Percentiles rank a stretch among this genome's conserved stretches.
Evolutionary conservation across 2,113 vertebrate genomes (phyloP).

Genomic region (Excalfactoria chinensis): DNA sequence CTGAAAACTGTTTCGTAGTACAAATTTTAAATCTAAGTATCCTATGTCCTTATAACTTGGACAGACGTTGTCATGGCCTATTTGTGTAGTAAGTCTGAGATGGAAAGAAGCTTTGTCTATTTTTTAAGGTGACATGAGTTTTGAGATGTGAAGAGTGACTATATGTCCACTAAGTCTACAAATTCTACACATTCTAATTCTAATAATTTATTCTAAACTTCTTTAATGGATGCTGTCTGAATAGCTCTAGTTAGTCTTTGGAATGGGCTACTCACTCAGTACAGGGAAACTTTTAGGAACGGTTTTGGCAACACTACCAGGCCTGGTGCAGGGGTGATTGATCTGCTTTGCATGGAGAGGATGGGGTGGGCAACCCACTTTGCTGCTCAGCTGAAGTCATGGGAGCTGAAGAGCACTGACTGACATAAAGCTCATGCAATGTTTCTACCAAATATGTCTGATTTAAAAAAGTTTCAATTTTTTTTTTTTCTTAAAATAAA

Average conservation of each 20-base stretch:
- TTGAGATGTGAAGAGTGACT: background rate
- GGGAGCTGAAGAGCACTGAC: background rate
- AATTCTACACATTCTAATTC: no score
- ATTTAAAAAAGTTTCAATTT: background rate
- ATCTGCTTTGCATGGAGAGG: background rate
- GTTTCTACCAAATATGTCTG: background rate
- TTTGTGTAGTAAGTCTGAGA: background rate
- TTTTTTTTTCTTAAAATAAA: background rate
- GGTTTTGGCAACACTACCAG: background rate
- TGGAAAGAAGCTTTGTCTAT: background rate
- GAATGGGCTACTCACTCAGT: background rate
- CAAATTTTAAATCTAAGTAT: background rate
- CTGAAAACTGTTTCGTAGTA: background rate
- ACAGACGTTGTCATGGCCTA: background rate
- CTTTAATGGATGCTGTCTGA: background rate
- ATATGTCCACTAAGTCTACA: no score
- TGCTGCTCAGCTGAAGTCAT: rapidly evolving
- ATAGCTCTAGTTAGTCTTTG: background rate
- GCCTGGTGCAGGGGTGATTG: background rate
- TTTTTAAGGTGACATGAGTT: background rate
- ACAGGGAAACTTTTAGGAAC: background rate
- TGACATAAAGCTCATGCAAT: background rate
- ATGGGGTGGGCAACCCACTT: no score
- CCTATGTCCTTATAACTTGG: background rate
- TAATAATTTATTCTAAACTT: background rate